phyloP scores from a whole-genome alignment of 2,797 vertebrate genomes.

The Anguilla anguilla region DNA sequence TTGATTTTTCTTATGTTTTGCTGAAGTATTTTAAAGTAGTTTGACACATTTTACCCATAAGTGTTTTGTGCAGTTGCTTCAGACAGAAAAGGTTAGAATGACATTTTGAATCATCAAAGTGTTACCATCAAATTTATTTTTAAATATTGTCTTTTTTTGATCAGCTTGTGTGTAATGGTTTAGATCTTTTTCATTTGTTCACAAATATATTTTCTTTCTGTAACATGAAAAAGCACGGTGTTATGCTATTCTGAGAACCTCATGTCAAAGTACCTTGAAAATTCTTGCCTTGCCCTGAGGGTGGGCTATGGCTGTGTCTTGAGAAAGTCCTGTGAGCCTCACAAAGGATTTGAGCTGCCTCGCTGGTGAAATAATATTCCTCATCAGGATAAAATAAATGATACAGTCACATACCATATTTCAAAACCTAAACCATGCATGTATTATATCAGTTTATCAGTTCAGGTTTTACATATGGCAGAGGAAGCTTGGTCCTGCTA shows the following conservation, averaged over 20 bases:
- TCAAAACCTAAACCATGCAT: not conserved
- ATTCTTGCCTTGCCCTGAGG: not conserved
- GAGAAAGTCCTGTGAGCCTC: not conserved
- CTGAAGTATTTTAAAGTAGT: too few species aligned
- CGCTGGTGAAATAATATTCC: not conserved
- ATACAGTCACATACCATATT: not conserved
- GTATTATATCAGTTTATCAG: not conserved
- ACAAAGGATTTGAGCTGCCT: not conserved
- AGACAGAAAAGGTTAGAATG: too few species aligned
- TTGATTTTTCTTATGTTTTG: too few species aligned
- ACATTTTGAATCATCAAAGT: too few species aligned
- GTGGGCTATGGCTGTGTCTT: not conserved
- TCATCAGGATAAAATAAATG: not conserved
- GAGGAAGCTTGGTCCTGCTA: not conserved
- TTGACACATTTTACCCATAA: too few species aligned
- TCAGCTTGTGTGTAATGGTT: too few species aligned
- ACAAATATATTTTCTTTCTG: too few species aligned
- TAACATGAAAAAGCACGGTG: too few species aligned
- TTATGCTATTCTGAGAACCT: not conserved
- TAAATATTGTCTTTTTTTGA: too few species aligned
- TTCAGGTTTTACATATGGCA: not conserved
- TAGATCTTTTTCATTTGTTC: too few species aligned
- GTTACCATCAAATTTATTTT: too few species aligned
- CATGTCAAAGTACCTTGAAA: not conserved
- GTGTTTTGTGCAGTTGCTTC: too few species aligned